Evolutionary conservation across 2,888 invertebrate species (phyloP), one percentile per base, ranked within the genome.

Genomic region (Phengaris alcon): DNA sequence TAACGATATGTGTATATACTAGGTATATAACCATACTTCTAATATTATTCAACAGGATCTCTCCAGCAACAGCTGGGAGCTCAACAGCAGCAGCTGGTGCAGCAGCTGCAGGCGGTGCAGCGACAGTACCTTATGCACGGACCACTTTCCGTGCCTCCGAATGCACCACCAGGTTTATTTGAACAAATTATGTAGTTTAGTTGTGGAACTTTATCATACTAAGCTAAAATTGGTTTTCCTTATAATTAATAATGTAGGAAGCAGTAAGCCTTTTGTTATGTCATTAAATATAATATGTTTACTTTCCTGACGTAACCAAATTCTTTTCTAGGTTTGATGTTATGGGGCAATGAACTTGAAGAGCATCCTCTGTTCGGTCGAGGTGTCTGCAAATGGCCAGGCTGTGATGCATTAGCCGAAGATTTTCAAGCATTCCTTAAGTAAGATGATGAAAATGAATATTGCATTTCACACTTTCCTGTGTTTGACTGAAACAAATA

Each of bases 341-440:
- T 94, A 74, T 94, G 92, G 93, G 92, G 91, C 2, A 94, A 94
- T 64, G 95, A 95, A 80, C 89, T 93, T 84, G 93, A 93, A 75
- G 93, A 93, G 74, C 97, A 98, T 86, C 97, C 97, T 48, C 94
- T 98, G 13, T 98, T 97, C 85, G 97, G 98, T 0, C 97, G 99
- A 86, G 98, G 98, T 9, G 97, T 99, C 69, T 99, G 99, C 94
- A 97, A 97, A 88, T 99, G 99, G 99, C 99, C 99, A 0, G 98
- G 98, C 77, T 99, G 99, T 92, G 99, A 99, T 93, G 96, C 97
- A 73, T 96, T 97, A 78, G 97, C 98, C 87, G 98, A 98, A 84
- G 98, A 98, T 88, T 96, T 97, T 82, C 95, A 96, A 85, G 95
- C 97, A 82, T 99, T 99, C 94, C 95, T 97, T 84, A 98, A 98